Evolutionary conservation across 2,113 vertebrate species (phyloP).

Genomic region (Caloenas nicobarica): DNA sequence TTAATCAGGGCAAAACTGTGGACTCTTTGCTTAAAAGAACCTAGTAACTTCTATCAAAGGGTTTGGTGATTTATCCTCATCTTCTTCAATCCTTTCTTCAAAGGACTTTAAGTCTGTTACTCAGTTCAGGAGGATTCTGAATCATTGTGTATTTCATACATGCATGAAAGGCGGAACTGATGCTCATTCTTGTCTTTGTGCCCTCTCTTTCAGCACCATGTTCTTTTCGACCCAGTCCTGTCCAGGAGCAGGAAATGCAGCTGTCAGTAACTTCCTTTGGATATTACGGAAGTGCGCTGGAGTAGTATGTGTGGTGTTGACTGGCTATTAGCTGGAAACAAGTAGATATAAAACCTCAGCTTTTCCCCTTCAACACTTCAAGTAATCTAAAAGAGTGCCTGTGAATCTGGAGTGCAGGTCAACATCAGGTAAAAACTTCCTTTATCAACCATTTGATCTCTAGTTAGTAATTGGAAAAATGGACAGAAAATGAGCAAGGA

Average conservation of each 20-base stretch:
- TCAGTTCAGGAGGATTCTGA: background rate
- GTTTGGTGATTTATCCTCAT: constrained; percentile 8
- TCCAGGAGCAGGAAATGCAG: background rate
- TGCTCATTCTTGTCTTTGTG: background rate
- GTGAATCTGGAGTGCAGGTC: background rate
- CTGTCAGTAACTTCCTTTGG: background rate
- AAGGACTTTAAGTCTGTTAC: constrained; percentile 3
- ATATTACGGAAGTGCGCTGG: background rate
- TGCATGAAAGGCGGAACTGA: background rate
- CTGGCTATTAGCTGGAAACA: background rate
- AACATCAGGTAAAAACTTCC: background rate
- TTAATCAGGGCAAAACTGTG: constrained; percentile 30
- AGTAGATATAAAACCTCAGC: background rate
- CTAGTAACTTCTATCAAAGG: background rate
- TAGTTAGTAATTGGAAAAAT: background rate
- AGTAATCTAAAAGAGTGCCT: background rate
- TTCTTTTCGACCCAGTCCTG: background rate
- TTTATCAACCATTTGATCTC: background rate
- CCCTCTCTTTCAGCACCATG: background rate
- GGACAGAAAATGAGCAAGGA: background rate
- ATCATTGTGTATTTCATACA: background rate
- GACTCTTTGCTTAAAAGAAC: constrained; percentile 12
- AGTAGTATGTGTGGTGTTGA: background rate
- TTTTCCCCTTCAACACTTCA: background rate
- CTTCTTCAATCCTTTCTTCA: constrained; percentile 5